Conservation (phyloP, 2,113 vertebrate species). For the Australoheros scitulus region DNA sequence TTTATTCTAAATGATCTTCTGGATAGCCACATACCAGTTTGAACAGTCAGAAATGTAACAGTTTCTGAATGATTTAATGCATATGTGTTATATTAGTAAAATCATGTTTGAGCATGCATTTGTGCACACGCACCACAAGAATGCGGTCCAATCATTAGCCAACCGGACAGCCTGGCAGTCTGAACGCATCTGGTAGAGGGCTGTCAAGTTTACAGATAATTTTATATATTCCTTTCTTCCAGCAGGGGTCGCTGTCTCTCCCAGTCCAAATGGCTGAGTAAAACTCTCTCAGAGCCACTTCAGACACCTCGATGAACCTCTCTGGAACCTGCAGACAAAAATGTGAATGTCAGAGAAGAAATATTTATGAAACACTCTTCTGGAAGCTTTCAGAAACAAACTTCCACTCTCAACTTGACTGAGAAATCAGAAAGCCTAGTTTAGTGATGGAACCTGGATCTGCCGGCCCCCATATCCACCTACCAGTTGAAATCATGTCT, state of each 20-base stretch:
- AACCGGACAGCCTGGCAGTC: conserved; percentile 96
- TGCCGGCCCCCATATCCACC: not conserved
- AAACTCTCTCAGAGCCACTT: conserved; percentile 98
- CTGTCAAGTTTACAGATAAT: conserved; percentile 99
- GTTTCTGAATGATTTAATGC: not conserved
- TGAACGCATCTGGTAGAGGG: conserved; percentile 97
- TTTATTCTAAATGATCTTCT: not conserved
- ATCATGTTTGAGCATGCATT: conserved; percentile 32
- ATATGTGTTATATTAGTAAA: not conserved
- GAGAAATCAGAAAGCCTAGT: not conserved
- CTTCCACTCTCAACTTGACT: not conserved
- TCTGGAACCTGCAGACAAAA: conserved; percentile 89
- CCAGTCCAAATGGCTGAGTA: conserved; percentile 98
- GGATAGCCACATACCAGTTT: not conserved
- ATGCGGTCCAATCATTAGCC: conserved; percentile 64
- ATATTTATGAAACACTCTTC: too few species aligned
- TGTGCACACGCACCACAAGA: not conserved
- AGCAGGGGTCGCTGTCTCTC: conserved; percentile 99
- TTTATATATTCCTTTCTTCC: conserved; percentile 99
- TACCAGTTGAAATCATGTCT: not conserved
- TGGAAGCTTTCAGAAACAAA: too few species aligned
- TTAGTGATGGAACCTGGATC: not conserved
- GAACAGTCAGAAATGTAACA: not conserved
- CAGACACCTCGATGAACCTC: conserved; percentile 96
- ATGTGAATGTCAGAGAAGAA: not conserved